A percentile compares a stretch with the other conserved stretches of the same genome.
Evolutionary conservation across 2,113 vertebrate genomes (phyloP).

Genomic region (Lepisosteus osseus): DNA sequence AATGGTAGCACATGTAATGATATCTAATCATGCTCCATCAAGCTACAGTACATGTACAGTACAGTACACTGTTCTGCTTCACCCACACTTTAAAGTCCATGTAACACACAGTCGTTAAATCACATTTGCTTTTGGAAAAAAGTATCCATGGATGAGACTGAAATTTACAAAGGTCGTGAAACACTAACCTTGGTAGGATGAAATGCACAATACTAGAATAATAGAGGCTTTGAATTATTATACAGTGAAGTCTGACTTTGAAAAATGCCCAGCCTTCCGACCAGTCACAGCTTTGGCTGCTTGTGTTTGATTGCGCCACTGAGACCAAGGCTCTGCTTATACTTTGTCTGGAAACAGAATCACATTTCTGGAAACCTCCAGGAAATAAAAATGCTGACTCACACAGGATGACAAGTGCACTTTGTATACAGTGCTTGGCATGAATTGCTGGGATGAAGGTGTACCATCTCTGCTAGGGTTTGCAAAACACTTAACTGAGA

Average conservation of each 20-base stretch:
- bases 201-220: too few species aligned
- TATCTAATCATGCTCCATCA: too few species aligned
- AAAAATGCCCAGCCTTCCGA: neutral
- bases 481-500: neutral
- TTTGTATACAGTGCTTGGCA: neutral
- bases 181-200: too few species aligned
- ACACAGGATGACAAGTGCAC: neutral
- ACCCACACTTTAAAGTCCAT: too few species aligned
- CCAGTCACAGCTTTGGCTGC: neutral
- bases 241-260: neutral
- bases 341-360: neutral
- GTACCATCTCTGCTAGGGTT: neutral
- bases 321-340: neutral
- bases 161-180: too few species aligned
- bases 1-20: too few species aligned
- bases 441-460: neutral
- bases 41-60: too few species aligned
- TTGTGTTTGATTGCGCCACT: slow-evolving; percentile 1
- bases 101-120: too few species aligned
- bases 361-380: neutral
- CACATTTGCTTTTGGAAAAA: too few species aligned
- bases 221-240: neutral
- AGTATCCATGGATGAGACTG: too few species aligned
- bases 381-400: neutral
- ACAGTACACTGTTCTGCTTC: too few species aligned